Evolutionary conservation across 2,113 vertebrate species (phyloP).

Genomic region (Chionodraco myersi): DNA sequence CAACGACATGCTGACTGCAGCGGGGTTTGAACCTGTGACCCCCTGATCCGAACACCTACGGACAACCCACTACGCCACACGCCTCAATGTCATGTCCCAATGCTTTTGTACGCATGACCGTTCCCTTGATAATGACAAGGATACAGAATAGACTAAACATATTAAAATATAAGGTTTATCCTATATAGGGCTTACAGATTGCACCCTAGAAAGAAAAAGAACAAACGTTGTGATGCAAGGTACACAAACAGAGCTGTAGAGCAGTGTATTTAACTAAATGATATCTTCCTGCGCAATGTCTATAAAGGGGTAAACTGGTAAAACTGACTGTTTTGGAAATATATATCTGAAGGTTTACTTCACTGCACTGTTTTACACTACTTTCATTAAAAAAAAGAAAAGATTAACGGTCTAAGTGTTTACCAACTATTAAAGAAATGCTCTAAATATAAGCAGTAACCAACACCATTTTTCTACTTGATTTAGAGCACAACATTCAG

Average conservation of each 20-base stretch:
- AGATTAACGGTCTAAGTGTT: too few species aligned
- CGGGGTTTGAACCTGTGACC: too few species aligned
- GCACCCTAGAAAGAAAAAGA: not conserved
- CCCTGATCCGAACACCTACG: too few species aligned
- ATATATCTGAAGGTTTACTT: not conserved
- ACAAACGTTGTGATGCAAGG: not conserved
- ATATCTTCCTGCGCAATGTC: not conserved
- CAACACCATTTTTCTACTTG: not conserved
- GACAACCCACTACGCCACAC: too few species aligned
- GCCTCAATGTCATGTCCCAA: too few species aligned
- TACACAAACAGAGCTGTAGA: not conserved
- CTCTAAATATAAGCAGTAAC: not conserved
- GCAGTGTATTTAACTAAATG: not conserved
- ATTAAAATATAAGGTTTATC: not conserved
- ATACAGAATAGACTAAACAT: not conserved
- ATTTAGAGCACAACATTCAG: not conserved
- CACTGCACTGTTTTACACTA: not conserved
- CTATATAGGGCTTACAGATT: not conserved
- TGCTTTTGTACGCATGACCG: not conserved
- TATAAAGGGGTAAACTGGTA: not conserved
- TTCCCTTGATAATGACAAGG: not conserved
- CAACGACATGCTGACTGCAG: too few species aligned
- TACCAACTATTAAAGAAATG: not conserved
- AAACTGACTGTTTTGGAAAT: constrained; percentile 7
- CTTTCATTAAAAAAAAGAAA: not conserved